A percentile compares a stretch with the other conserved stretches of the same genome.
phyloP scores from a whole-genome alignment of 2,888 invertebrate genomes.

The Colostygia pectinataria region DNA sequence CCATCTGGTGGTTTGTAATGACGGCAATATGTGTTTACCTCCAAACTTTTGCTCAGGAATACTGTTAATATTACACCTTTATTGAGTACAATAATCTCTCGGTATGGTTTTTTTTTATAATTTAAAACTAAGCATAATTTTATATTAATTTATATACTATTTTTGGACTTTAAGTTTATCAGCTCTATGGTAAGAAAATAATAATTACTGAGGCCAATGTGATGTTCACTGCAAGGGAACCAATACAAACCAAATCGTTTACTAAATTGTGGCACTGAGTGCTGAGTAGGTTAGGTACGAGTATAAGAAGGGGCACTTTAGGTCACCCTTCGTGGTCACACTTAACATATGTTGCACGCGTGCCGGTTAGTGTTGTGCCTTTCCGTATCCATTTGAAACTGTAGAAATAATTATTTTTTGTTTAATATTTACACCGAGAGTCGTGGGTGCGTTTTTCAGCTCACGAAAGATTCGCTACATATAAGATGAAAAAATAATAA shows the following conservation, averaged over 20 bases:
- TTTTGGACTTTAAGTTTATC: too few species aligned
- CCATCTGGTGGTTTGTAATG: slow-evolving; percentile 64
- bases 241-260: slow-evolving; percentile 8
- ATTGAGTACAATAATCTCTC: neutral
- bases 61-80: too few species aligned
- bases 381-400: slow-evolving; percentile 8
- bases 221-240: neutral
- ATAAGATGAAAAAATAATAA: too few species aligned
- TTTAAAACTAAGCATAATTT: too few species aligned
- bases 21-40: slow-evolving; percentile 41
- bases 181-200: too few species aligned
- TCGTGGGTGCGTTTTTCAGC: too few species aligned
- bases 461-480: too few species aligned
- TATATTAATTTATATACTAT: too few species aligned
- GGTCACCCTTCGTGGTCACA: slow-evolving; percentile 7
- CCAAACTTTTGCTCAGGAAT: slow-evolving; percentile 31
- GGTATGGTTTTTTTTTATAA: neutral
- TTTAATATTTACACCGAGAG: too few species aligned
- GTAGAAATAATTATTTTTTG: too few species aligned
- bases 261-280: slow-evolving; percentile 5
- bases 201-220: too few species aligned
- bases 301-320: slow-evolving; percentile 11
- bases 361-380: slow-evolving; percentile 5
- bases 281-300: too few species aligned
- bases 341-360: slow-evolving; percentile 21